A percentile compares a stretch with the other conserved stretches of the same genome.
phyloP scores from a whole-genome alignment of 2,113 vertebrate genomes.

The Tupaia chinensis region DNA sequence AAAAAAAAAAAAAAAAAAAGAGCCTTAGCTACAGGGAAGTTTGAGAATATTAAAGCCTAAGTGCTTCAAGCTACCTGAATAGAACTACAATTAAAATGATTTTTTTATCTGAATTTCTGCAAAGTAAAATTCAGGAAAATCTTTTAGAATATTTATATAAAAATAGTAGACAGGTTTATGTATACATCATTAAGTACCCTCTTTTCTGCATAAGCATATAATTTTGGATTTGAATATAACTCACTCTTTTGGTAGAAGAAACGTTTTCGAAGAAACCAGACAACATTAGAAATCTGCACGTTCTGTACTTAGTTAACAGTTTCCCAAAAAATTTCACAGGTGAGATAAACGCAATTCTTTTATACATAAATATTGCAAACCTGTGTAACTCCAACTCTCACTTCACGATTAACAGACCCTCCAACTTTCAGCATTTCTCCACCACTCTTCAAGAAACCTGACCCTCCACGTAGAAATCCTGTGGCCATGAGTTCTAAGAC shows the following conservation, averaged over 20 bases:
- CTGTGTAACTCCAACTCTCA: conserved; percentile 99
- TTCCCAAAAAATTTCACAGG: neutral
- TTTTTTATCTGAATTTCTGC: conserved; percentile 29
- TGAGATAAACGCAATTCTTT: neutral
- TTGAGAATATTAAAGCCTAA: conserved; percentile 45
- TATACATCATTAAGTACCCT: conserved; percentile 12
- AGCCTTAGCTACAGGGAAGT: neutral
- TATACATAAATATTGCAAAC: conserved; percentile 85
- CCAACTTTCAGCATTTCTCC: conserved; percentile 99
- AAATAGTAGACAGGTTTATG: neutral
- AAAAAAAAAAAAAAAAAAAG: too few species aligned
- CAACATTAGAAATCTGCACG: neutral
- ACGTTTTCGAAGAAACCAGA: conserved; percentile 38
- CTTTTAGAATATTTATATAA: neutral
- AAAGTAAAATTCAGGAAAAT: neutral
- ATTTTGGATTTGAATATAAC: conserved; percentile 39
- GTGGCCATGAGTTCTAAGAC: conserved; percentile 98
- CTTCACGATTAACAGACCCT: conserved; percentile 97
- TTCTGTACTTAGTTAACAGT: neutral
- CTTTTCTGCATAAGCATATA: neutral
- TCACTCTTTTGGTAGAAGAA: conserved; percentile 49
- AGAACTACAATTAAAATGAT: conserved; percentile 31
- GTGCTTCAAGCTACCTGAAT: conserved; percentile 44
- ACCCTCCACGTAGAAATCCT: conserved; percentile 97
- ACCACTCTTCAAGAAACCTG: conserved; percentile 97